Evolutionary conservation across 2,113 vertebrate species (phyloP), one percentile per base, ranked within the genome.

Genomic region (Astur gentilis): DNA sequence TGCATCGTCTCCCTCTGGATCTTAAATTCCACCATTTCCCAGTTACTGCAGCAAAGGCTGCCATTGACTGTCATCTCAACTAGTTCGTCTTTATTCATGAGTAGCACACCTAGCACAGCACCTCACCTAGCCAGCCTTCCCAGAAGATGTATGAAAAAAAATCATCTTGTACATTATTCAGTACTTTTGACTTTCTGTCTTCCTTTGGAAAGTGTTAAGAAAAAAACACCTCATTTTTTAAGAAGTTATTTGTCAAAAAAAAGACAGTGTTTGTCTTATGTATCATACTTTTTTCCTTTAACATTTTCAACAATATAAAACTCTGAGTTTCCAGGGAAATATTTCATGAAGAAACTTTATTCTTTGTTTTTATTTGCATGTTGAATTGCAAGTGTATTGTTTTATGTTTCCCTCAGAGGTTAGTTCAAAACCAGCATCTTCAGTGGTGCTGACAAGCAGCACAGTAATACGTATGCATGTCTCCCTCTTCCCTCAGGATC

Each of bases 351-450:
- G 31, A 80, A 66, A 71, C 5, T 26, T 92, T 70, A 40, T 52
- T 87, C 26, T 91, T 86, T 94, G 36, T 25, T 90, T 75, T 83
- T 71, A 69, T 95, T 96, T 95, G 22, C 55, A 85, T 84, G 42
- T 47, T 71, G 79, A 87, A 92, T 90, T 90, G 20, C 7, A 19
- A 60, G 25, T 38, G 57, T 36, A 49, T 93, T 93, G 44, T 84
- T 94, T 94, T 47, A 64, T 52, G 47, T 76, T 81, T 93, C 36
- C 73, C 60, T 79, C 18, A 31, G 47, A 94, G 58, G 15, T 54
- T 95, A 85, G 42, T 67, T 95, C n/a, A 83, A 95, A 96, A 83
- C 15, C 32, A 73, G 34, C 16, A 64, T 67, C 66, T 89, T 90
- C 65, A 80, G 42, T 27, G n/a, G 15, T 25, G 31, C 50, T 89